Conservation (phyloP, 2,797 vertebrate species). For the Sciurus vulgaris region DNA sequence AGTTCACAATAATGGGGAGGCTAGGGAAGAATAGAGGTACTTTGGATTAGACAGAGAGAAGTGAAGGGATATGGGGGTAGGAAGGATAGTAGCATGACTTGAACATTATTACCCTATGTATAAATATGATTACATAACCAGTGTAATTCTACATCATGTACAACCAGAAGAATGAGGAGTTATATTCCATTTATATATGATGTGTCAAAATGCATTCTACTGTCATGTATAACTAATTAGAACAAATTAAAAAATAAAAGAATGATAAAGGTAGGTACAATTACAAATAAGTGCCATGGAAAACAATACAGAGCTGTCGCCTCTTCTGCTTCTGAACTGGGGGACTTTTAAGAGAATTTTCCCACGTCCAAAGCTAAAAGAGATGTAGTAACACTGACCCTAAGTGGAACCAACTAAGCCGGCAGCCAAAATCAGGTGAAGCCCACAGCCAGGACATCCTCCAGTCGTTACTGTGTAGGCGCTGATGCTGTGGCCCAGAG, state of each 20-base stretch:
- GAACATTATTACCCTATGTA: no score
- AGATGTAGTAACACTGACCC: neutral
- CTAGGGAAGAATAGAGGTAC: no score
- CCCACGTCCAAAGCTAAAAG: neutral
- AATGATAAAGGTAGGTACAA: neutral
- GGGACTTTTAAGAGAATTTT: neutral
- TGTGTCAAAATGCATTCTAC: no score
- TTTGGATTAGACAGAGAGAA: no score
- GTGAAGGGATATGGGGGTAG: no score
- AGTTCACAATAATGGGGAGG: no score
- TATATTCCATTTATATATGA: no score
- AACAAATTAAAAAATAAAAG: neutral
- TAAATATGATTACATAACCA: no score
- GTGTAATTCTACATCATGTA: no score
- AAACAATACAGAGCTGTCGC: neutral
- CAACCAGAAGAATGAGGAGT: no score
- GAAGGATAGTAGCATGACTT: no score
- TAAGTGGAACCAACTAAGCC: neutral
- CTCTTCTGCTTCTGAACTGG: slow-evolving; percentile 12
- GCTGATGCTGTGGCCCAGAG: rapidly evolving
- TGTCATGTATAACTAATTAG: no score
- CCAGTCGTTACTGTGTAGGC: neutral
- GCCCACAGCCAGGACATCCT: neutral
- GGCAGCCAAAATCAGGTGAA: neutral
- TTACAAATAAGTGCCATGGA: neutral